Conservation (phyloP, 2,888 invertebrate genomes). For the Linyphia triangularis region DNA sequence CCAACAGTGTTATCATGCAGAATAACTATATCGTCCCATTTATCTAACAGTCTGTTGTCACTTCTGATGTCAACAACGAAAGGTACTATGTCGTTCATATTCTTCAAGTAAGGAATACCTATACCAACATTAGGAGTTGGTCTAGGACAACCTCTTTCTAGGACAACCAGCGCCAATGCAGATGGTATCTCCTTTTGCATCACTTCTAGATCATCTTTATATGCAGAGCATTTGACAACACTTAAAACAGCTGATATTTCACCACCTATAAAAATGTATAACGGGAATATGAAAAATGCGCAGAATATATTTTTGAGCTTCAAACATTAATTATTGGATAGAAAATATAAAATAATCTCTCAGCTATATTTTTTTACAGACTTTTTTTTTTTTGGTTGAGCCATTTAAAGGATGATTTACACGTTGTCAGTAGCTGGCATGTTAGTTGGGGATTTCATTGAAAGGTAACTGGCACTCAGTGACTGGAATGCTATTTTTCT, state of each 20-base stretch:
- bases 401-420: too few relatives aligned
- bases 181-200: conserved; percentile 46
- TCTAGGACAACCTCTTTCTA: conserved; percentile 73
- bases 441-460: too few relatives aligned
- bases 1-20: conserved; percentile 75
- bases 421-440: too few relatives aligned
- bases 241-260: conserved; percentile 51
- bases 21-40: conserved; percentile 76
- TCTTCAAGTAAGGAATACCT: conserved; percentile 69
- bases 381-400: too few relatives aligned
- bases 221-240: conserved; percentile 26
- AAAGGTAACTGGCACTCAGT: too few relatives aligned
- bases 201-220: conserved; percentile 15
- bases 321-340: not conserved
- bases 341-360: too few relatives aligned
- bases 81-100: conserved; percentile 71
- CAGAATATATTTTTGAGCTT: not conserved
- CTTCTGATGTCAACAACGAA: conserved; percentile 75
- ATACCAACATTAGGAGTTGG: conserved; percentile 69
- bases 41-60: conserved; percentile 68
- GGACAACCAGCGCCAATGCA: conserved; percentile 58
- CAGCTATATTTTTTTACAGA: too few relatives aligned
- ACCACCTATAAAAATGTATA: conserved; percentile 20
- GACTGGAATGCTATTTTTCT: too few relatives aligned
- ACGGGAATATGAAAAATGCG: not conserved